Evolutionary conservation across 2,888 invertebrate genomes (phyloP).

Genomic region (Halictus ligatus): DNA sequence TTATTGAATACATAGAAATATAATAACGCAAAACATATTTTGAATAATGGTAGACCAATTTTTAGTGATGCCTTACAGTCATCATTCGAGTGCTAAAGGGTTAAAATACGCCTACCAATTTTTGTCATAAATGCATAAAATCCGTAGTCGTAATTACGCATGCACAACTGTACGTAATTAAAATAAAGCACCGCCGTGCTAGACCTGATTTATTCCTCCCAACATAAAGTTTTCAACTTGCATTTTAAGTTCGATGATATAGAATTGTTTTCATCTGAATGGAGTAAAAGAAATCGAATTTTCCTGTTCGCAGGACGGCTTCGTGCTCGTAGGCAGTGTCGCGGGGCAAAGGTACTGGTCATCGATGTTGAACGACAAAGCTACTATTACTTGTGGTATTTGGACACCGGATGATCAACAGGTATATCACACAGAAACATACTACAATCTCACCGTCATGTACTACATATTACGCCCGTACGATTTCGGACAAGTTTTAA

Average conservation of each 20-base stretch:
- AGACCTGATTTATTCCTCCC: no score
- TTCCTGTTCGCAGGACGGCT: constrained; percentile 91
- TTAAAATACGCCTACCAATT: no score
- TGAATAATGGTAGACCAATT: no score
- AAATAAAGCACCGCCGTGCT: no score
- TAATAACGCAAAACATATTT: no score
- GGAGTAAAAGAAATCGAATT: not conserved
- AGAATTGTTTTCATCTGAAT: not conserved
- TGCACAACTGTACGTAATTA: no score
- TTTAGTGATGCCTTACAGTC: no score
- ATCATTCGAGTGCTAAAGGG: no score
- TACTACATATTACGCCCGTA: not conserved
- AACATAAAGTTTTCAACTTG: not conserved
- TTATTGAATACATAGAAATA: no score
- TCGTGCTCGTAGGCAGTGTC: constrained; percentile 98
- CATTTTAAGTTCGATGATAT: not conserved
- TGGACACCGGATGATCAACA: constrained; percentile 99
- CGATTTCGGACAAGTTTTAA: not conserved
- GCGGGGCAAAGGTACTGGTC: constrained; percentile 99
- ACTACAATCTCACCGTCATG: not conserved
- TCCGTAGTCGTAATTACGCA: no score
- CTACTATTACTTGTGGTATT: constrained; percentile 97
- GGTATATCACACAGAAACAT: constrained; percentile 79
- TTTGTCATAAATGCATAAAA: no score
- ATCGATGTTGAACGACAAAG: constrained; percentile 97